Evolutionary conservation across 1,140 invertebrate species (phyloP), one percentile per base, ranked within the genome.

Genomic region (Drosophila willistoni): DNA sequence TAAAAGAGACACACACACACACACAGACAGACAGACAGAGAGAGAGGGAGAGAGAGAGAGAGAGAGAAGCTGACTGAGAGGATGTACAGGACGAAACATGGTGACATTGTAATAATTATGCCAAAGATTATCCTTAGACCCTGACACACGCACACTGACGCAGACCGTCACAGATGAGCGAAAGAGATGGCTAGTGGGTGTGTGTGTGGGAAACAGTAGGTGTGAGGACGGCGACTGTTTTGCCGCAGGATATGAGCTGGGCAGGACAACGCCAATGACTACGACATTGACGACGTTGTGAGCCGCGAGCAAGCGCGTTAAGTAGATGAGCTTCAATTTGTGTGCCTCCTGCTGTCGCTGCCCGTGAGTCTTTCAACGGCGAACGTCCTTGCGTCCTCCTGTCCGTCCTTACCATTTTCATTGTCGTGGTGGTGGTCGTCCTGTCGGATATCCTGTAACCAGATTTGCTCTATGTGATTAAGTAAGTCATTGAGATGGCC

Each of bases 101-200:
- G 83, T 87, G 83, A 87, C 83, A 87, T 87, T 87, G 83, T 87
- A 87, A 87, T 87, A 87, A 87, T 87, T 87, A 87, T 87, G 84
- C 83, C 83, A 87, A 87, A 87, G 83, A 87, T 87, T 87, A 87
- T 87, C 83, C 83, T 77, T 73, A 87, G 83, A 87, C 83, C 73
- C 73, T 55, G n/a, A 68, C 65, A 69, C 61, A 73, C 67, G 67
- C 72, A 78, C 63, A 64, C 62, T 13, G 29, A 33, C 62, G 63
- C 71, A 67, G 64, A 66, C 17, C 12, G 56, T 33, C 33, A 65
- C 10, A 25, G 29, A 7, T 12, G 41, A 55, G 59, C 7, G 62
- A 55, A 41, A 22, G 19, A 62, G 39, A 39, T 62, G 60, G 60
- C n/a, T 62, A 33, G 12, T 14, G 39, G 42, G 66, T 62, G 66